Conservation (phyloP, 2,888 invertebrate genomes). For the Timandra comae region DNA sequence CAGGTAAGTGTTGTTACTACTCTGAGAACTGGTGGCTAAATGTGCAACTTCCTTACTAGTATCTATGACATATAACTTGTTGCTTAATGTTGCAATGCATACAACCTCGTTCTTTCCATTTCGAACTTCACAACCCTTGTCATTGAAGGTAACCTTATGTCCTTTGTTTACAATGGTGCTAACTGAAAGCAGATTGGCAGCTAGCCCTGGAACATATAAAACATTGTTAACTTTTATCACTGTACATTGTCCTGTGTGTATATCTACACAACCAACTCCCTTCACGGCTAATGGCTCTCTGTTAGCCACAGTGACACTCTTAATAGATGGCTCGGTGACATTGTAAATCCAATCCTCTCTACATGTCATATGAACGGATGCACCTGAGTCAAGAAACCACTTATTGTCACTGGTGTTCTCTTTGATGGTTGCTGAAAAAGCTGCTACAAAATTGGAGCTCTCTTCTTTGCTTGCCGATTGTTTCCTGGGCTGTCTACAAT, state of each 20-base stretch:
- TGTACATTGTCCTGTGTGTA: conserved; percentile 10
- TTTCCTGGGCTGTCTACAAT: too few species aligned
- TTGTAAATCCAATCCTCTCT: conserved; percentile 10
- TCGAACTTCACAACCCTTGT: conserved; percentile 10
- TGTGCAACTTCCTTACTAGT: conserved; percentile 8
- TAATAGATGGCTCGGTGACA: conserved; percentile 13
- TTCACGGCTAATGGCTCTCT: conserved; percentile 14
- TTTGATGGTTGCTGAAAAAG: conserved; percentile 15
- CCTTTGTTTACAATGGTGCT: conserved; percentile 14
- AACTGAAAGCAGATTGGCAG: conserved; percentile 17
- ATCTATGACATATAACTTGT: conserved; percentile 12
- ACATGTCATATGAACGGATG: conserved; percentile 17
- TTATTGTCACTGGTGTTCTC: conserved; percentile 2
- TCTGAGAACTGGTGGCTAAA: not conserved
- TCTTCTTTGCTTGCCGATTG: conserved; percentile 6
- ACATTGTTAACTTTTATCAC: conserved; percentile 25
- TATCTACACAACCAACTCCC: too few species aligned
- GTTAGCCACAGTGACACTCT: conserved; percentile 18
- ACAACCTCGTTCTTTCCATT: conserved; percentile 5
- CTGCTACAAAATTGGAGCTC: conserved; percentile 17
- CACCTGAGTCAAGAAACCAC: conserved; percentile 20
- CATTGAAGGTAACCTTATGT: too few species aligned
- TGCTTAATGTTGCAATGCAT: conserved; percentile 11
- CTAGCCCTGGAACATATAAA: conserved; percentile 19
- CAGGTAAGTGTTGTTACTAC: conserved; percentile 6